These are phyloP conservation scores for Tinamus major DNA, from an alignment of 2,797 vertebrate genomes.

Conservation along the genomic window DNA sequence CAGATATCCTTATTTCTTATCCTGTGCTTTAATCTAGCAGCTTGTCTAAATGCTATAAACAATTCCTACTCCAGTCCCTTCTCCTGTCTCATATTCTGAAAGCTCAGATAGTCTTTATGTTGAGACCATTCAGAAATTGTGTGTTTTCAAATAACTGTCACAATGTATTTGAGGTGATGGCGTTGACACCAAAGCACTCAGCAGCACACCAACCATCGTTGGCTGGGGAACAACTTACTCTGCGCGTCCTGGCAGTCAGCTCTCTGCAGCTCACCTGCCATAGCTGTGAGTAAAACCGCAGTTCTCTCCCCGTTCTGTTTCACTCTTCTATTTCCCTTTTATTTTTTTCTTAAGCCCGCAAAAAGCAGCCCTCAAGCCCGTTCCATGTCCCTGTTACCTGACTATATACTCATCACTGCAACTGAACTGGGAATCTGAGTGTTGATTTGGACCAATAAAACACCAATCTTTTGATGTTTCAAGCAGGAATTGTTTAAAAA, in stretches of 20 bases:
- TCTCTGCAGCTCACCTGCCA: neutral
- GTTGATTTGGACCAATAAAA: neutral
- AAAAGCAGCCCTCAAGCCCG: rapidly evolving
- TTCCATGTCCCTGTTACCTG: rapidly evolving
- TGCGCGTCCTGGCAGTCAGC: neutral
- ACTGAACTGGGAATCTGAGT: neutral
- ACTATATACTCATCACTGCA: neutral
- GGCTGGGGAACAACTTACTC: neutral
- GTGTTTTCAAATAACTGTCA: neutral
- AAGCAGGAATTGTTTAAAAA: neutral
- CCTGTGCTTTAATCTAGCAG: neutral
- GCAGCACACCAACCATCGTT: neutral
- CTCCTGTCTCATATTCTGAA: neutral
- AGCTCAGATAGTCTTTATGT: neutral
- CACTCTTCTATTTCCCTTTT: neutral
- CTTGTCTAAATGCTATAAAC: neutral
- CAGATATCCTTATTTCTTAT: neutral
- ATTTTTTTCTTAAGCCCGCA: neutral
- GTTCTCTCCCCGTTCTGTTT: neutral
- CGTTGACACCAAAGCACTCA: neutral
- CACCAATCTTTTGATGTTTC: neutral
- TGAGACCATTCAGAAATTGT: neutral
- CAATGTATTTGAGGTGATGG: rapidly evolving
- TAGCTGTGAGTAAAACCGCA: neutral
- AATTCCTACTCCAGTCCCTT: neutral